A percentile compares a stretch with the other conserved stretches of the same genome.
Conservation (phyloP, 2,113 vertebrate genomes). For the Xenus cinereus region DNA sequence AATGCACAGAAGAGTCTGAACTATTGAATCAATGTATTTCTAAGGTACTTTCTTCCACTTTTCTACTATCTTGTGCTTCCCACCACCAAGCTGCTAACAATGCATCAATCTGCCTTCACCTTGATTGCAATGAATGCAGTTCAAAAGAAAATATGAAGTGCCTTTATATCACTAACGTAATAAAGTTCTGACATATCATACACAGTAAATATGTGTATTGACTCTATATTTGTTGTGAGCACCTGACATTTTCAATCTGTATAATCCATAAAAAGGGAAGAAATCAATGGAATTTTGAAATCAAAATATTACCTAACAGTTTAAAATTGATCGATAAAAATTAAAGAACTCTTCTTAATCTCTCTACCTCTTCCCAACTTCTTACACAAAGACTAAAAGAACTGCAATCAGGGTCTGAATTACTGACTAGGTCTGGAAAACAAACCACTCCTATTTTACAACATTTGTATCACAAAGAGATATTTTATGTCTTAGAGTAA, state of each 20-base stretch:
- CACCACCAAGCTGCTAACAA: background rate
- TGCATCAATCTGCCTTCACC: background rate
- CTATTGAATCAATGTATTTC: background rate
- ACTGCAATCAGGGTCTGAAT: background rate
- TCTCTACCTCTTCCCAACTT: background rate
- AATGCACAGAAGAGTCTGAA: background rate
- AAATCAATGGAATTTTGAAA: background rate
- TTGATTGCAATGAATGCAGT: background rate
- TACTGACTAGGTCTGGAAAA: background rate
- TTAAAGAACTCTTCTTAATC: background rate
- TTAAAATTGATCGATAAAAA: background rate
- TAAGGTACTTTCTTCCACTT: background rate
- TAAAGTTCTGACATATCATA: background rate
- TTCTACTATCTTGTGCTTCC: background rate
- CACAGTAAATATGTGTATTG: background rate
- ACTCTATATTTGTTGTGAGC: background rate
- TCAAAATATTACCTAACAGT: background rate
- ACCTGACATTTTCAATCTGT: background rate
- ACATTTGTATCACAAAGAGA: background rate
- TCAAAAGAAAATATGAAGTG: background rate
- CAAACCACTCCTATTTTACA: background rate
- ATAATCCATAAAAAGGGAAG: background rate
- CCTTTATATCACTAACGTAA: background rate
- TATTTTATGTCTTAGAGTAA: background rate
- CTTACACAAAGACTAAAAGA: background rate